Percentiles rank a stretch among this genome's conserved stretches.
Evolutionary conservation across 35 echinoderm and acorn worm genomes (phyloP).

Genomic region (Apostichopus japonicus): DNA sequence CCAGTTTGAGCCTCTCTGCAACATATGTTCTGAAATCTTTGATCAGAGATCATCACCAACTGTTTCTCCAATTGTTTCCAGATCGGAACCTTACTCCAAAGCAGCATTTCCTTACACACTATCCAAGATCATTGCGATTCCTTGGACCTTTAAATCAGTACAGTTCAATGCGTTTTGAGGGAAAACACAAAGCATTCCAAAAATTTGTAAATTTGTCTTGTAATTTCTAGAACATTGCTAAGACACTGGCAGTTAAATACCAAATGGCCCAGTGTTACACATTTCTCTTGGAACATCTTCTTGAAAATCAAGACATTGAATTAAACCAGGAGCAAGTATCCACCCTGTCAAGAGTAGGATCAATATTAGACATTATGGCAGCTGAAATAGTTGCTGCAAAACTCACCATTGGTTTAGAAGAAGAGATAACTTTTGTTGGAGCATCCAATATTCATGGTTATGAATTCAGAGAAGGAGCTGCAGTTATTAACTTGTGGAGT

Average conservation of each 20-base stretch:
- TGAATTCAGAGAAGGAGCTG: no score
- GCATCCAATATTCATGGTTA: not conserved
- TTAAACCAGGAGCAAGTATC: not conserved
- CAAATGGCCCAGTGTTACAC: slow-evolving; percentile 51
- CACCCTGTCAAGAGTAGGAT: not conserved
- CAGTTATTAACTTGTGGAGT: slow-evolving; percentile 29
- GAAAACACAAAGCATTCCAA: slow-evolving; percentile 57
- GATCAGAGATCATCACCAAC: slow-evolving; percentile 63
- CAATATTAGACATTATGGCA: not conserved
- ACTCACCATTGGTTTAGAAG: not conserved
- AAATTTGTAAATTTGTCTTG: not conserved
- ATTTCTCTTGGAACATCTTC: not conserved
- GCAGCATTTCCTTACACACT: slow-evolving; percentile 63
- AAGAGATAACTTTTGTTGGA: slow-evolving; percentile 38
- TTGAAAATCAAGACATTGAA: slow-evolving; percentile 7
- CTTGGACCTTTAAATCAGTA: slow-evolving; percentile 53
- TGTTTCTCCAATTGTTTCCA: slow-evolving; percentile 37
- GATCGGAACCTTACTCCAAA: slow-evolving; percentile 40
- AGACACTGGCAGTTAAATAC: no score
- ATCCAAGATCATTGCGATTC: slow-evolving; percentile 21
- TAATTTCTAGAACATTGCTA: no score
- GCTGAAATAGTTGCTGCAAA: not conserved
- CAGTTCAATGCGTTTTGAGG: not conserved
- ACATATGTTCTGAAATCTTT: slow-evolving; percentile 50
- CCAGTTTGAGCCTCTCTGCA: slow-evolving; percentile 27